Evolutionary conservation across 92 coral and sea anemone species (phyloP).

Genomic region (Parazoanthus darwini): DNA sequence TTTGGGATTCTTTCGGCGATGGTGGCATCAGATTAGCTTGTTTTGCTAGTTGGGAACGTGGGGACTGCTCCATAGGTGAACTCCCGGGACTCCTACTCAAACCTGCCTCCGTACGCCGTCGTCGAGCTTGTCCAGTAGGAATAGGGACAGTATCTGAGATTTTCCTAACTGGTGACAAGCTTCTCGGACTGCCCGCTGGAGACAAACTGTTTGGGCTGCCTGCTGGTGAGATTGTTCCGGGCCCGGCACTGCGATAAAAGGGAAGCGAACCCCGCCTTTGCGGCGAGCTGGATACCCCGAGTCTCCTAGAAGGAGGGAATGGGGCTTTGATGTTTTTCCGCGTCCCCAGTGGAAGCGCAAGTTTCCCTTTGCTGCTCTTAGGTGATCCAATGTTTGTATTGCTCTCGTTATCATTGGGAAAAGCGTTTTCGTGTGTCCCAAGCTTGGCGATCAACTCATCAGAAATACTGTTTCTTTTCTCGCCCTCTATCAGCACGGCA

Average conservation of each 20-base stretch:
- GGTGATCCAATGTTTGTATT: not conserved
- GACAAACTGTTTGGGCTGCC: not conserved
- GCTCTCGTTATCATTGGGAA: not conserved
- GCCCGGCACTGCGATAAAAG: not conserved
- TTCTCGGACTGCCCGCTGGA: not conserved
- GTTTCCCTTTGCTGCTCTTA: not conserved
- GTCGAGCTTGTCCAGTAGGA: not conserved
- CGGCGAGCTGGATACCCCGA: not conserved
- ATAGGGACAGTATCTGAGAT: conserved; percentile 21
- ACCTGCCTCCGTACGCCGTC: not conserved
- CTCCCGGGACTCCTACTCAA: conserved; percentile 13
- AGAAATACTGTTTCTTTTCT: conserved; percentile 22
- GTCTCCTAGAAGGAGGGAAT: not conserved
- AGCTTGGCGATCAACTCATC: not conserved
- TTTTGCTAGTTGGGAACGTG: not conserved
- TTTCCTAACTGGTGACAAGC: not conserved
- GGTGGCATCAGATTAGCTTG: not conserved
- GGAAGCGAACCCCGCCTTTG: conserved; percentile 25
- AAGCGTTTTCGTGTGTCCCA: not conserved
- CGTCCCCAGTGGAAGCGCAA: not conserved
- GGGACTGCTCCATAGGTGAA: conserved; percentile 24
- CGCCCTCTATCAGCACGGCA: not conserved
- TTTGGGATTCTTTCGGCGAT: conserved; percentile 11
- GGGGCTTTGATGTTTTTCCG: not conserved
- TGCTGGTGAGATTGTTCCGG: not conserved